Base-by-base conservation (phyloP, 2,113 vertebrate genomes). In the Corydoras maculifer region DNA sequence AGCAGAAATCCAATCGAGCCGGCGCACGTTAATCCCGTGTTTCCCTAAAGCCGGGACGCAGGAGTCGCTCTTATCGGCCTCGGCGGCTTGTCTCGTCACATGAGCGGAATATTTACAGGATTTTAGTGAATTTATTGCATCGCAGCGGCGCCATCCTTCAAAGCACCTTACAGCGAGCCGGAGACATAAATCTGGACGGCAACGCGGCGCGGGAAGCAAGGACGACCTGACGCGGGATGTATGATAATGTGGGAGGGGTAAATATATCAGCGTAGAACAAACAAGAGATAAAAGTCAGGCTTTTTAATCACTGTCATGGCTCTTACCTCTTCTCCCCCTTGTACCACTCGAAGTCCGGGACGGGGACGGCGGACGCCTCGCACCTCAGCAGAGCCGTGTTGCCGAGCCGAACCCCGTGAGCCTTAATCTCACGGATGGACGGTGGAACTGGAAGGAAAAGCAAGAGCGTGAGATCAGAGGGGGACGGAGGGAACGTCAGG, bases 271-370 rank as follows among this genome's bases (percentile, higher is more conserved):
- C 29, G 11, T 30, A 11, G 58, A 50, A 54, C 12, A 13, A 10
- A 43, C 29, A 31, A 12, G n/a, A 73, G 75, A 70, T 77, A 63
- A 74, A 71, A 43, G 12, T 30, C 62, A 50, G 62, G 15, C 54
- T 30, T 72, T 75, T 69, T 57, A 72, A 43, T 35, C 51, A 25
- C 8, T 43, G 62, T 53, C 51, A 18, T 48, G 8, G 6, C 25
- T 35, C 93, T 93, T 92, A 98, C 97, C 94, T 96, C 87, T 94
- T 98, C 76, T 98, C 97, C 74, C 95, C 96, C 89, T 85, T 98
- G 91, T 90, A 98, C 97, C 97, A 99, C 86, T 97, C 96, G 55
- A 98, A 98, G 53, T 82, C 64, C 0, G 97, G 95, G 77, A 90
- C 80, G 48, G 97, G 97, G 66, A 98, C 92, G 70, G 96, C 95